phyloP scores from a whole-genome alignment of 1,140 invertebrate genomes.

The Myzus persicae region DNA sequence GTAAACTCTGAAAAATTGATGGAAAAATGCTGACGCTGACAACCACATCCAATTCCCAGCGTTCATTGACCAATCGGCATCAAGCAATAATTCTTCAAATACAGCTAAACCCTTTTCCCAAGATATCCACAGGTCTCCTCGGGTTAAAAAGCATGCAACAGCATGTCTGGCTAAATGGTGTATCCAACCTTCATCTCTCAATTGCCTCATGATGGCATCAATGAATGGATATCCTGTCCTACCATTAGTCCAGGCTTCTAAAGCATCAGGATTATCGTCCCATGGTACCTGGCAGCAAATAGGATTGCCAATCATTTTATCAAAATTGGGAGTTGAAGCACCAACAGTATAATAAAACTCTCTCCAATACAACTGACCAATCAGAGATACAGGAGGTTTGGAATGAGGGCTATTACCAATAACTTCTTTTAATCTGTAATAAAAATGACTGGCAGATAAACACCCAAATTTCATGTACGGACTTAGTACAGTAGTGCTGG shows the following conservation, averaged over 20 bases:
- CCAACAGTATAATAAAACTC: conserved; percentile 80
- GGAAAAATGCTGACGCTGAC: conserved; percentile 79
- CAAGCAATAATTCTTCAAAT: conserved; percentile 77
- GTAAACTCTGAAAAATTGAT: conserved; percentile 78
- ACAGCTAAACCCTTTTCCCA: conserved; percentile 72
- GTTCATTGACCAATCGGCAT: conserved; percentile 81
- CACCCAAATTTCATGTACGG: conserved; percentile 80
- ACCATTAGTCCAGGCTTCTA: conserved; percentile 75
- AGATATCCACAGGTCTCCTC: conserved; percentile 72
- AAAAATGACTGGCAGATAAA: conserved; percentile 73
- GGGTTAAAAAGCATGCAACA: conserved; percentile 76
- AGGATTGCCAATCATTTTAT: conserved; percentile 75
- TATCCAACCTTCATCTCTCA: conserved; percentile 79
- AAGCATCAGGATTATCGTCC: conserved; percentile 71
- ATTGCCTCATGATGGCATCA: conserved; percentile 80
- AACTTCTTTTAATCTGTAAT: conserved; percentile 71
- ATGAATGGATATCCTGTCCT: conserved; percentile 81
- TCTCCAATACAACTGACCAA: conserved; percentile 77
- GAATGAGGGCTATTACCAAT: conserved; percentile 68
- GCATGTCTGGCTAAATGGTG: conserved; percentile 79
- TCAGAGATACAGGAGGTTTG: conserved; percentile 70
- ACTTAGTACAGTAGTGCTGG: conserved; percentile 77
- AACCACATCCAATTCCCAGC: conserved; percentile 85
- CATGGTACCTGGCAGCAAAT: conserved; percentile 79
- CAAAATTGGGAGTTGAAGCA: conserved; percentile 76